Conservation (phyloP, 2,888 invertebrate species). For the Anarsia innoxiella region DNA sequence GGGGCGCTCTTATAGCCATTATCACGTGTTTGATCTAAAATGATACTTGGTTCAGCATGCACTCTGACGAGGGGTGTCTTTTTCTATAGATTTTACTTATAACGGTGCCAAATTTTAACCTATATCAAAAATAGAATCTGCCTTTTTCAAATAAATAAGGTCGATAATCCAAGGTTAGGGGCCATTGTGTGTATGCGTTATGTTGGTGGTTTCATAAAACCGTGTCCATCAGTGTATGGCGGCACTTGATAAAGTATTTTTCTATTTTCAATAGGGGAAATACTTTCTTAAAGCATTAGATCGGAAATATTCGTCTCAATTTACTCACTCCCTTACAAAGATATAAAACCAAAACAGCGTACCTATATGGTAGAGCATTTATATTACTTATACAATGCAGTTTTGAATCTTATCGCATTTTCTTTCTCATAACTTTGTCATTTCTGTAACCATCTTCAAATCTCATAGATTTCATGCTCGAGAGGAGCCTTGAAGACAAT, state of each 20-base stretch:
- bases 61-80: constrained; percentile 37
- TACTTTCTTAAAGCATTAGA: no score
- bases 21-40: constrained; percentile 76
- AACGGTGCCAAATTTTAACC: constrained; percentile 29
- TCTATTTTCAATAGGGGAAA: constrained; percentile 12
- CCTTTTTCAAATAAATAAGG: constrained; percentile 28
- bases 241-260: constrained; percentile 18
- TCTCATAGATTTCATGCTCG: constrained; percentile 37
- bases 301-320: no score
- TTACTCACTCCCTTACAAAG: no score
- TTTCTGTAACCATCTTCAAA: no score
- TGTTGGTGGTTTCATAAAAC: constrained; percentile 29
- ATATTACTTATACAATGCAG: no score
- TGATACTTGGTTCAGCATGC: constrained; percentile 61
- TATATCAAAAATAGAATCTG: constrained; percentile 24
- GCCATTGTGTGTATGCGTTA: constrained; percentile 27
- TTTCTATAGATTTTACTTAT: constrained; percentile 37
- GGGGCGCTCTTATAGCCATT: constrained; percentile 73
- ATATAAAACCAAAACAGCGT: no score
- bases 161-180: constrained; percentile 27
- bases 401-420: no score
- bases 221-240: constrained; percentile 20
- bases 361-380: no score
- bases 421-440: no score
- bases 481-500: constrained; percentile 44